Base-by-base conservation (phyloP, 2,113 vertebrate genomes). In the Camelus dromedarius region DNA sequence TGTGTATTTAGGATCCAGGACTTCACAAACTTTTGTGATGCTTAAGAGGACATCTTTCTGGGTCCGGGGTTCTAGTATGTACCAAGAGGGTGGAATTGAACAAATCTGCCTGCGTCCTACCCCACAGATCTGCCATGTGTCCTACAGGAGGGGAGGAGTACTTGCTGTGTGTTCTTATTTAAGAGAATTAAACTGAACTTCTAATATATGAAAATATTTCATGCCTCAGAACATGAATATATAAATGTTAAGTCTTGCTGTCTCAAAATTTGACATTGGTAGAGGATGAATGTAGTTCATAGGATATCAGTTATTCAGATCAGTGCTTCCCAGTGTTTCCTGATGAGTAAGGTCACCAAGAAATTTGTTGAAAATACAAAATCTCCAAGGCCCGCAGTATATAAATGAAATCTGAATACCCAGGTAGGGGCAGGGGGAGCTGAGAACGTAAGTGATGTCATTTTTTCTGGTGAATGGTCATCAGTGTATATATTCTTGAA, bases 1-100 rank as follows among this genome's bases (percentile, higher is more conserved):
- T 80, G 58, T 22, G 52, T 48, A 20, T 54, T 87, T 84, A 73
- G 48, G 46, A 18, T 73, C 30, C 6, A 84, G 48, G 20, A 52
- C 70, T 95, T 89, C 87, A 12, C 9, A 79, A 79, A 87, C 3
- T 54, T 89, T 82, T 56, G 8, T 79, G 22, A 14, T 96, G 14
- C 26, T 81, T 50, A 62, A 46, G 32, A 96, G 11, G 30, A n/a
- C 28, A 66, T 52, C 13, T 18, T 70, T 91, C 32, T 58, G n/a
- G 18, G 5, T 30, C 5, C 75, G 8, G 46, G 7, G 4, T 38
- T 89, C 38, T 52, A 75, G n/a, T n/a, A 72, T 32, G 32, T 20
- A 60, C 30, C 26, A 79, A 42, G 35, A 56, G 16, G 2, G 12
- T 60, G 30, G 28, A 80, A 48, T 26, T 52, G 75, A 90, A 48